These are phyloP conservation scores for Odontothrips loti DNA, from an alignment of 2,888 invertebrate genomes.

Conservation along the genomic window DNA sequence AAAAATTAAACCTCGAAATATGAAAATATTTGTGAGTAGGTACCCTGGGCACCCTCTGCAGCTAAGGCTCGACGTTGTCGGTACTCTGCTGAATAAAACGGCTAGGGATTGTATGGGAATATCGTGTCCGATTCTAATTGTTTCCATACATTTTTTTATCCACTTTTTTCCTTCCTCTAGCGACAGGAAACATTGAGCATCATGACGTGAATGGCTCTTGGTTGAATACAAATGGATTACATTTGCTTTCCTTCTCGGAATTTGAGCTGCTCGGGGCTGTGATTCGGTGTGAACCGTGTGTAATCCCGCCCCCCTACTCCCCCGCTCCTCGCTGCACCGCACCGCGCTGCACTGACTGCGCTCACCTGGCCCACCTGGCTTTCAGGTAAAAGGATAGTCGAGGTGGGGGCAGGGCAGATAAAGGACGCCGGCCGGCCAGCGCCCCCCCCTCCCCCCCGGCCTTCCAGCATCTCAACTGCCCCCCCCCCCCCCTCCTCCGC, in stretches of 20 bases:
- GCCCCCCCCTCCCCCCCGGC: background rate
- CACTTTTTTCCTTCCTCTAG: background rate
- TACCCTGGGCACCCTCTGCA: too few relatives aligned
- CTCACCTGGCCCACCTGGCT: conserved; percentile 3
- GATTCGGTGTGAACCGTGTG: background rate
- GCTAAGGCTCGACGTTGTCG: too few relatives aligned
- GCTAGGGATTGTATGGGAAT: too few relatives aligned
- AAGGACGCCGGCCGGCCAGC: background rate
- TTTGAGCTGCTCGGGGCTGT: background rate
- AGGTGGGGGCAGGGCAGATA: background rate
- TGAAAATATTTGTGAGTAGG: too few relatives aligned
- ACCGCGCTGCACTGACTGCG: background rate
- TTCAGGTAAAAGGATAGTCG: background rate
- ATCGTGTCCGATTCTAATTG: too few relatives aligned
- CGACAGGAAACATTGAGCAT: background rate
- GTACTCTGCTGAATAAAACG: too few relatives aligned
- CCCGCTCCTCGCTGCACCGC: background rate
- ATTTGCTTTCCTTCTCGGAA: background rate
- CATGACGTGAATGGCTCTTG: background rate
- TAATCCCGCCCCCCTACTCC: background rate
- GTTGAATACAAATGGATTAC: background rate
- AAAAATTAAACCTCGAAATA: too few relatives aligned
- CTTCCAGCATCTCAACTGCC: background rate
- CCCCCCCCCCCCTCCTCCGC: background rate
- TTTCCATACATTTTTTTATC: background rate